phyloP scores from a whole-genome alignment of 1,140 invertebrate genomes.

The Hydropsyche tenuis region DNA sequence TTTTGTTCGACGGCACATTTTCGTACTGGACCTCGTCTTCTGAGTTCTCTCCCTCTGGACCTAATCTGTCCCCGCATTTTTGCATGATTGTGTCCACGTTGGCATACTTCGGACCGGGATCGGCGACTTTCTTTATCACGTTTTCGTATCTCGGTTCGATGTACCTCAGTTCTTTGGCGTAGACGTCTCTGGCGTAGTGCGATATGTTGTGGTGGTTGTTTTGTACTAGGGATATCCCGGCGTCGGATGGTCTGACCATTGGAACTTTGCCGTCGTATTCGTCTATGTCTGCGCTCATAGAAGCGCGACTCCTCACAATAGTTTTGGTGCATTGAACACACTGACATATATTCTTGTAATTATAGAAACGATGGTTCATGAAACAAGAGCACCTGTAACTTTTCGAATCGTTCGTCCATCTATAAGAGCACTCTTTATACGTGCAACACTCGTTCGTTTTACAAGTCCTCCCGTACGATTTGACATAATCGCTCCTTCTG shows the following conservation, averaged over 20 bases:
- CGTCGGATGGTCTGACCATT: conserved; percentile 51
- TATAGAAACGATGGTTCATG: background rate
- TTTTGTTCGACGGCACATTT: conserved; percentile 57
- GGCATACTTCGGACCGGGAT: conserved; percentile 57
- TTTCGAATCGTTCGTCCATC: background rate
- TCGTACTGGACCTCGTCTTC: conserved; percentile 62
- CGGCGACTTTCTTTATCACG: background rate
- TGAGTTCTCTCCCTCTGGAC: conserved; percentile 61
- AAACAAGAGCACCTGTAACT: conserved; percentile 2
- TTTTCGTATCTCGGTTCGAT: conserved; percentile 45
- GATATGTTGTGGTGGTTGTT: conserved; percentile 54
- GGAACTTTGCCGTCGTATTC: conserved; percentile 37
- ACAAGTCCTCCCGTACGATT: conserved; percentile 1
- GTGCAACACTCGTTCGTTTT: background rate
- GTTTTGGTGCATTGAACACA: conserved; percentile 2
- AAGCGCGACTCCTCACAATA: background rate
- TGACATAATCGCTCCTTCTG: background rate
- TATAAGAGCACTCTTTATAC: background rate
- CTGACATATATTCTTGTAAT: background rate
- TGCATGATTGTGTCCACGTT: conserved; percentile 59
- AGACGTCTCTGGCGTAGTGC: conserved; percentile 55
- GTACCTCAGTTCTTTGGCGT: conserved; percentile 58
- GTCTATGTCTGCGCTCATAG: conserved; percentile 19
- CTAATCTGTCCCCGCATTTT: conserved; percentile 60
- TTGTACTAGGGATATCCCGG: conserved; percentile 56